Evolutionary conservation across 92 coral and sea anemone species (phyloP).

Genomic region (Heliopora coerulea): DNA sequence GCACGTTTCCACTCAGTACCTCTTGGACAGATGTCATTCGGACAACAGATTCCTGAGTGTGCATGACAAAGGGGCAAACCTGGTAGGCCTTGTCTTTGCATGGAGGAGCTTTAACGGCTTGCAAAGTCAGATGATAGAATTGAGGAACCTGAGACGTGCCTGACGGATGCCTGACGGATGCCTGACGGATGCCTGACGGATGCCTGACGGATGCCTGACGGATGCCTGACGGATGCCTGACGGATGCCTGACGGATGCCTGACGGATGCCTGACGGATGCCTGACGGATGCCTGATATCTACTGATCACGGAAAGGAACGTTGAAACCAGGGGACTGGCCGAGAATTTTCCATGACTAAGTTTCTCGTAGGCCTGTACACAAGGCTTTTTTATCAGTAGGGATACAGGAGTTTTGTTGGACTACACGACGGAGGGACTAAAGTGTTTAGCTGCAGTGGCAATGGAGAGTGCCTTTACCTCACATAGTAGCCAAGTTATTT

Average conservation of each 20-base stretch:
- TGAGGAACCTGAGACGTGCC: slow-evolving; percentile 36
- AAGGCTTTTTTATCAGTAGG: slow-evolving; percentile 1
- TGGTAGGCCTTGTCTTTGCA: slow-evolving; percentile 36
- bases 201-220: slow-evolving; percentile 32
- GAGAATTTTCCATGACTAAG: slow-evolving; percentile 1
- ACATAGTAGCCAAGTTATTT: slow-evolving; percentile 4
- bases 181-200: slow-evolving; percentile 25
- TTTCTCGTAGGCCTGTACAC: slow-evolving; percentile 4
- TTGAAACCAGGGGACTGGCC: slow-evolving; percentile 6
- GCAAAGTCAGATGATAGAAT: slow-evolving; percentile 40
- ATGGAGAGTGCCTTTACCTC: slow-evolving; percentile 10
- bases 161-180: slow-evolving; percentile 37
- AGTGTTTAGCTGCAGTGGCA: not conserved
- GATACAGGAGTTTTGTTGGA: not conserved
- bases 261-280: no score
- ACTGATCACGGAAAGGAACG: slow-evolving; percentile 29
- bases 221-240: slow-evolving; percentile 32
- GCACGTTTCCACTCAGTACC: not conserved
- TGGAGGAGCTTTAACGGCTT: slow-evolving; percentile 32
- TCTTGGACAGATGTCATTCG: not conserved
- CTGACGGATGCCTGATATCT: slow-evolving; percentile 26
- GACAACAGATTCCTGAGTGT: slow-evolving; percentile 1
- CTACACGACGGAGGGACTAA: not conserved
- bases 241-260: slow-evolving; percentile 24
- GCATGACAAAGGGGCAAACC: slow-evolving; percentile 36